A percentile compares a stretch with the other conserved stretches of the same genome.
These are phyloP conservation scores for Danaus plexippus DNA, from an alignment of 1,140 invertebrate genomes.

Conservation along the genomic window DNA sequence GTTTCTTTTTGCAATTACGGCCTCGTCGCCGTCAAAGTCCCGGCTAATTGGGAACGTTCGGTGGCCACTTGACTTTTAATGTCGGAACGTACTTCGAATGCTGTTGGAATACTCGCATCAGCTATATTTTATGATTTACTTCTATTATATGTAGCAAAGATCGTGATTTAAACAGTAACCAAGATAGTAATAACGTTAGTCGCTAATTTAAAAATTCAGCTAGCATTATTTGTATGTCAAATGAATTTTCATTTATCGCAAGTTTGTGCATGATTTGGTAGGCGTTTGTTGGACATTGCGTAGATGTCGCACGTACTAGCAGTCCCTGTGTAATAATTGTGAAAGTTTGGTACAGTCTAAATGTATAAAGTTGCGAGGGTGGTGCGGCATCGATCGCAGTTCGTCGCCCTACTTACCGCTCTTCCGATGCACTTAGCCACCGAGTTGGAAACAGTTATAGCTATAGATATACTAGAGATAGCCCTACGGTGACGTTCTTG, in stretches of 20 bases:
- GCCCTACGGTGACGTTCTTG: conserved; percentile 13
- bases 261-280: too few species aligned
- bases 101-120: conserved; percentile 13
- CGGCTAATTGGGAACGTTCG: conserved; percentile 64
- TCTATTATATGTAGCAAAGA: too few species aligned
- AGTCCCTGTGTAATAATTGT: conserved; percentile 46
- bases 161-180: too few species aligned
- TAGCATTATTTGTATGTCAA: too few species aligned
- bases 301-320: not conserved
- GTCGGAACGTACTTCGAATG: conserved; percentile 32
- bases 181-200: too few species aligned
- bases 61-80: conserved; percentile 56
- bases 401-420: conserved; percentile 65
- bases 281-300: too few species aligned
- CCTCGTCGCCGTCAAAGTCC: conserved; percentile 48
- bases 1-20: conserved; percentile 62
- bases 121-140: too few species aligned
- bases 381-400: conserved; percentile 62
- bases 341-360: conserved; percentile 61
- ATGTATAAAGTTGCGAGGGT: conserved; percentile 63
- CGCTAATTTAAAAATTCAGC: too few species aligned
- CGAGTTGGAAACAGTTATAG: conserved; percentile 32
- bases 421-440: conserved; percentile 56
- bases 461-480: conserved; percentile 15
- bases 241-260: too few species aligned